Percentiles rank a stretch among this genome's conserved stretches.
Evolutionary conservation across 2,797 vertebrate genomes (phyloP).

Genomic region (Buphagus erythrorhynchus): DNA sequence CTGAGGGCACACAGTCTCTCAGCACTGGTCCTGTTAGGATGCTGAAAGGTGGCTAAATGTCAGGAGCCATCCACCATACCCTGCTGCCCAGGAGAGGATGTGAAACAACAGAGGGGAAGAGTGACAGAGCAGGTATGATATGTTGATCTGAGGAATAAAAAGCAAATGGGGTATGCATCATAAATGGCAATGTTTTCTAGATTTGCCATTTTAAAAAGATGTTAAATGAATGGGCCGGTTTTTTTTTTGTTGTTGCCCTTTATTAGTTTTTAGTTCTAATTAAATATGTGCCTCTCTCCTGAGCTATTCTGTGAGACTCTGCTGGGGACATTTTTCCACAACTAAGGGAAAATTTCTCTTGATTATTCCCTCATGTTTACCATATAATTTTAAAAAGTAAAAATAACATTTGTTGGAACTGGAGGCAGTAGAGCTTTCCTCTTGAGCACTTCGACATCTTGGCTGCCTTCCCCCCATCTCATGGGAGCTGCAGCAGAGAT

Average conservation of each 20-base stretch:
- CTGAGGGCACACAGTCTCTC: not conserved
- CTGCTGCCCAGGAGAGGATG: not conserved
- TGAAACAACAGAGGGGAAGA: not conserved
- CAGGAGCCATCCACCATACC: not conserved
- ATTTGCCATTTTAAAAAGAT: fast-evolving
- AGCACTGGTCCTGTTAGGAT: not conserved
- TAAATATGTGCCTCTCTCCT: not conserved
- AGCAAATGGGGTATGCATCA: too few relatives aligned
- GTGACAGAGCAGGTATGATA: not conserved
- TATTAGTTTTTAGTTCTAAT: not conserved
- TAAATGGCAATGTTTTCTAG: not conserved
- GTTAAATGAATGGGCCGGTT: fast-evolving
- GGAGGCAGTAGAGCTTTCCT: not conserved
- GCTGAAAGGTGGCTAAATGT: not conserved
- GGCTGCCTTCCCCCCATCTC: not conserved
- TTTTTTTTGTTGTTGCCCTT: not conserved
- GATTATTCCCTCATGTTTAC: not conserved
- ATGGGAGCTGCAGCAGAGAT: not conserved
- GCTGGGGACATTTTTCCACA: not conserved
- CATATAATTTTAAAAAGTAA: not conserved
- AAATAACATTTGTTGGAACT: not conserved
- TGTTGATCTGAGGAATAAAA: not conserved
- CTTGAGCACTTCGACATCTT: not conserved
- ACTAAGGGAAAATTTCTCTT: not conserved
- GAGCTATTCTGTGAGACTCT: not conserved